These are phyloP conservation scores for Leptinotarsa lineolata DNA, from an alignment of 1,140 invertebrate genomes.

Conservation along the genomic window DNA sequence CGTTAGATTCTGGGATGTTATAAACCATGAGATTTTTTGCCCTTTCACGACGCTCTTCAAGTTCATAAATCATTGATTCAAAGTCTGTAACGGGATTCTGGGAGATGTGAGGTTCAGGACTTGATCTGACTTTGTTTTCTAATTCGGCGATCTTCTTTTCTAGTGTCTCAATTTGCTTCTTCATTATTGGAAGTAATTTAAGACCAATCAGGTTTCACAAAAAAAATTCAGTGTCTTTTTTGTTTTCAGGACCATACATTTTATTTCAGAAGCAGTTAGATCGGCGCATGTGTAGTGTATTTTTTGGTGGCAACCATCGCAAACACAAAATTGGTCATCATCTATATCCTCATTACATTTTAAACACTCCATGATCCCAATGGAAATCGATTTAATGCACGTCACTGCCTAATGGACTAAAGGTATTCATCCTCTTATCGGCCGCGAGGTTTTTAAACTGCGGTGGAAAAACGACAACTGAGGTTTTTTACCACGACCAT, in stretches of 20 bases:
- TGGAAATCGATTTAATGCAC: no score
- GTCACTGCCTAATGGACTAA: no score
- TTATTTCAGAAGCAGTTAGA: slow-evolving; percentile 14
- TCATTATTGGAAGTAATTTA: background rate
- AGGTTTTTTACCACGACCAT: no score
- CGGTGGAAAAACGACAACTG: no score
- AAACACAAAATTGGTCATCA: slow-evolving; percentile 14
- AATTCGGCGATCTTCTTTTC: background rate
- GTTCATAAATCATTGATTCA: slow-evolving; percentile 4
- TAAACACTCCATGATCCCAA: background rate
- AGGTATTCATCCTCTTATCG: no score
- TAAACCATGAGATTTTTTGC: background rate
- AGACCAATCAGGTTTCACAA: slow-evolving; percentile 1
- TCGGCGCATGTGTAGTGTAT: slow-evolving; percentile 8
- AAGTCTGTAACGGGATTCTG: background rate
- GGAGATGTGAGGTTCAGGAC: background rate
- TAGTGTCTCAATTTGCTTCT: slow-evolving; percentile 7
- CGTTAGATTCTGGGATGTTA: slow-evolving; percentile 1
- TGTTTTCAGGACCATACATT: slow-evolving; percentile 9
- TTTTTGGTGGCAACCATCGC: background rate
- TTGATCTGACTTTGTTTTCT: background rate
- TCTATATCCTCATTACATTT: slow-evolving; percentile 11
- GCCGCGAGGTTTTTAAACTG: no score
- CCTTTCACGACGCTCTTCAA: background rate
- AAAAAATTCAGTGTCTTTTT: slow-evolving; percentile 1